A percentile compares a stretch with the other conserved stretches of the same genome.
phyloP scores from a whole-genome alignment of 2,797 vertebrate species.

The Todus mexicanus region DNA sequence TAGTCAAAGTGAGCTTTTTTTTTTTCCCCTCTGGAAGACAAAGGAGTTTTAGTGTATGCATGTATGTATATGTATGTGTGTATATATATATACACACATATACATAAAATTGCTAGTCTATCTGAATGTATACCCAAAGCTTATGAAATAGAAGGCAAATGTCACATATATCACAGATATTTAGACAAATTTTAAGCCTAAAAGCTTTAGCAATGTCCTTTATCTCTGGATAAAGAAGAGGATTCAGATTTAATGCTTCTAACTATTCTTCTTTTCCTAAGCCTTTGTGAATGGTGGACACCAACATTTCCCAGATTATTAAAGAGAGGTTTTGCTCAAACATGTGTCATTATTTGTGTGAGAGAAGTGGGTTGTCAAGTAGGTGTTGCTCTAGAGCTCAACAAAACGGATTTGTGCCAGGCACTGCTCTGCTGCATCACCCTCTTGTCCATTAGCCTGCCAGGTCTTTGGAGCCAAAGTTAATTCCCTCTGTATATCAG shows the following conservation, averaged over 20 bases:
- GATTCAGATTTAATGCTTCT: background rate
- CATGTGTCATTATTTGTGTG: background rate
- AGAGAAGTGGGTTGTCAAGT: background rate
- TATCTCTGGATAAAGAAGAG: background rate
- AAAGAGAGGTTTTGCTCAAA: background rate
- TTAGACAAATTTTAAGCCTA: background rate
- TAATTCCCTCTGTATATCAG: background rate
- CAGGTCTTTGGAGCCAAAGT: background rate
- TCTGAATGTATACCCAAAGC: background rate
- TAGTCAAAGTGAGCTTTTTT: background rate
- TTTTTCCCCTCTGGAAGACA: background rate
- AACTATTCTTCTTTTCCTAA: background rate
- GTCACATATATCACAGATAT: background rate
- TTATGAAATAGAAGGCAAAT: background rate
- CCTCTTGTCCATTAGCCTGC: background rate
- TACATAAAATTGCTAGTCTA: background rate
- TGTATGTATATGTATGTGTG: background rate
- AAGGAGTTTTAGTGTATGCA: background rate
- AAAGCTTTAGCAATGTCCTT: background rate
- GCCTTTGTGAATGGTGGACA: background rate
- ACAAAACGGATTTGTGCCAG: background rate
- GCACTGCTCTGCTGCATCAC: background rate
- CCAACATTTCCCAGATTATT: background rate
- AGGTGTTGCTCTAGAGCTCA: background rate
- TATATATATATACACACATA: background rate